A percentile compares a stretch with the other conserved stretches of the same genome.
Evolutionary conservation across 2,888 invertebrate genomes (phyloP).

Genomic region (Conomelus anceps): DNA sequence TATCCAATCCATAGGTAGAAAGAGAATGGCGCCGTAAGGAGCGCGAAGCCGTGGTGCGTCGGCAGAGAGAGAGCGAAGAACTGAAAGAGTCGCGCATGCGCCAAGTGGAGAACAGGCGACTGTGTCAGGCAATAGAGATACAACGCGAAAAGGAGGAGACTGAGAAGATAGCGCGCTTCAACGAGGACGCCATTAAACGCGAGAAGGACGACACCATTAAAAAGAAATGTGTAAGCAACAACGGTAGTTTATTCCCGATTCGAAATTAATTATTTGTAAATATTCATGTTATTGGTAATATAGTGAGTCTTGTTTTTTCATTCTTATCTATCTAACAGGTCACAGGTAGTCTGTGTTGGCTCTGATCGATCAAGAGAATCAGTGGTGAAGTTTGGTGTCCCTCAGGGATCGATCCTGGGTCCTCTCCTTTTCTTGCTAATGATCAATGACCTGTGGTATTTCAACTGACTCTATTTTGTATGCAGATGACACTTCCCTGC

Average conservation of each 20-base stretch:
- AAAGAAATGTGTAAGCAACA: slow-evolving; percentile 24
- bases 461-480: too few relatives aligned
- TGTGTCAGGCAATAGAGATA: slow-evolving; percentile 58
- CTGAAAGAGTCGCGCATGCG: slow-evolving; percentile 49
- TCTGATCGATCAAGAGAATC: too few relatives aligned
- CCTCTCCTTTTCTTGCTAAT: too few relatives aligned
- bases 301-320: too few relatives aligned
- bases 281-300: too few relatives aligned
- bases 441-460: too few relatives aligned
- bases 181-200: slow-evolving; percentile 23
- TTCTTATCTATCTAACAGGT: too few relatives aligned
- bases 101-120: slow-evolving; percentile 48
- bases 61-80: slow-evolving; percentile 47
- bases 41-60: slow-evolving; percentile 52
- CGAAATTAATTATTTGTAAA: too few relatives aligned
- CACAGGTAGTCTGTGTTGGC: too few relatives aligned
- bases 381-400: too few relatives aligned
- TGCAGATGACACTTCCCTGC: too few relatives aligned
- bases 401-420: too few relatives aligned
- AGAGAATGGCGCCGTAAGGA: slow-evolving; percentile 61
- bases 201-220: slow-evolving; percentile 26
- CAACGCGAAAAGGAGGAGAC: slow-evolving; percentile 50
- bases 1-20: slow-evolving; percentile 53
- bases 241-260: not conserved
- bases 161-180: slow-evolving; percentile 27